Evolutionary conservation across 1,140 invertebrate species (phyloP).

Genomic region (Tachypleus tridentatus): DNA sequence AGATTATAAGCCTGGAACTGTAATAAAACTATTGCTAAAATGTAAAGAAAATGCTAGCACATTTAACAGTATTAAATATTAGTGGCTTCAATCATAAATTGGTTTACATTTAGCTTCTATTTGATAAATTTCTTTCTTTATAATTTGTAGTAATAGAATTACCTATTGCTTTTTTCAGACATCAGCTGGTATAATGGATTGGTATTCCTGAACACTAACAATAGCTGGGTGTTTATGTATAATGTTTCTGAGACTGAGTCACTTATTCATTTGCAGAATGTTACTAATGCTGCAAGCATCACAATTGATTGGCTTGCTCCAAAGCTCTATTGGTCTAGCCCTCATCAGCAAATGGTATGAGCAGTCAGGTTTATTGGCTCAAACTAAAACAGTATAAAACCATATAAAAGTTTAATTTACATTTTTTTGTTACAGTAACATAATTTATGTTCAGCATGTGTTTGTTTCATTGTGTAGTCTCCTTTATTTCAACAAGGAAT

Average conservation of each 20-base stretch:
- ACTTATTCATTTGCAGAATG: conserved; percentile 43
- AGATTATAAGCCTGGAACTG: too few species aligned
- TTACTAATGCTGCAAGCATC: conserved; percentile 58
- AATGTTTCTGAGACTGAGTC: conserved; percentile 46
- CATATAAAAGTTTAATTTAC: neutral
- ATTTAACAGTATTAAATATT: too few species aligned
- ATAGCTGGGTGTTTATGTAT: conserved; percentile 53
- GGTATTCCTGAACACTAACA: conserved; percentile 59
- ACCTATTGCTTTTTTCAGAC: conserved; percentile 31
- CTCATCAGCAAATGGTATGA: conserved; percentile 50
- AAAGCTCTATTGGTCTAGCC: conserved; percentile 80
- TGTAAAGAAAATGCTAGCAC: too few species aligned
- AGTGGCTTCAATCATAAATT: too few species aligned
- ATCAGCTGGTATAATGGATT: conserved; percentile 54
- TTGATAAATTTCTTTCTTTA: conserved; percentile 36
- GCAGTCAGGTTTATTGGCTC: too few species aligned
- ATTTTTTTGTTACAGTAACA: conserved; percentile 10
- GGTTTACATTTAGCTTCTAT: conserved; percentile 28
- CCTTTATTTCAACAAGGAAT: too few species aligned
- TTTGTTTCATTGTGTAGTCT: too few species aligned
- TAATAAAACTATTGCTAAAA: too few species aligned
- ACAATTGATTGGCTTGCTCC: conserved; percentile 79
- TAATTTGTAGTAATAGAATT: neutral
- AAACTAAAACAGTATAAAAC: too few species aligned
- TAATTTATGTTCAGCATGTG: too few species aligned